Conservation (phyloP, 2,113 vertebrate species). For the Monopterus albus region DNA sequence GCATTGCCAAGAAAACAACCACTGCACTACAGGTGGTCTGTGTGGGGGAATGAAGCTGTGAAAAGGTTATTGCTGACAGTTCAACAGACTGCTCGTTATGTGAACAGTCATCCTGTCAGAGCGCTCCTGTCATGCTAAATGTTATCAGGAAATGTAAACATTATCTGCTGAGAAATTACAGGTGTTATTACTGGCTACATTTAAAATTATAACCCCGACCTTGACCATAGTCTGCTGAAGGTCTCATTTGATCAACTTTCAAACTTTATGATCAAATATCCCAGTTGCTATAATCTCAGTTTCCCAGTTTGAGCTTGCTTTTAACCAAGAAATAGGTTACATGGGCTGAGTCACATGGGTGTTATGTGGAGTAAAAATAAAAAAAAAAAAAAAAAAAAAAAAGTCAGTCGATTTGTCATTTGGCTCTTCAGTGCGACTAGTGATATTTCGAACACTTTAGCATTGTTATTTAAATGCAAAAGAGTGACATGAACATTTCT, state of each 20-base stretch:
- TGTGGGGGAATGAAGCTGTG: slow-evolving; percentile 57
- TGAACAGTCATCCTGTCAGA: slow-evolving; percentile 45
- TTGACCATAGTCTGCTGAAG: background rate
- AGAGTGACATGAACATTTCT: no score
- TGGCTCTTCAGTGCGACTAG: no score
- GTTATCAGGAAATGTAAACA: slow-evolving; percentile 57
- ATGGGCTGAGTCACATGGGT: no score
- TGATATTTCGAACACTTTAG: no score
- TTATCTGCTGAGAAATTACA: slow-evolving; percentile 12
- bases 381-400: no score
- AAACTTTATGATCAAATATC: background rate
- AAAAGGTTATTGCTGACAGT: slow-evolving; percentile 76
- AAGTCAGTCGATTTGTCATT: no score
- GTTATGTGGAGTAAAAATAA: no score
- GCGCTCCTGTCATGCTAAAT: slow-evolving; percentile 45
- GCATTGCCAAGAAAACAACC: slow-evolving; percentile 51
- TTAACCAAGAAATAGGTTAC: no score
- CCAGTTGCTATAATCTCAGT: background rate
- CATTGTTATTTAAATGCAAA: no score
- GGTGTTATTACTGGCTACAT: slow-evolving; percentile 28
- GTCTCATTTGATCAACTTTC: slow-evolving; percentile 3
- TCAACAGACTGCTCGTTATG: slow-evolving; percentile 61
- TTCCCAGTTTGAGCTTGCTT: background rate
- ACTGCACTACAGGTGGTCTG: slow-evolving; percentile 62
- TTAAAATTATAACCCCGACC: background rate